Evolutionary conservation across 2,888 invertebrate species (phyloP), one percentile per base, ranked within the genome.

Genomic region (Polietes domitor): DNA sequence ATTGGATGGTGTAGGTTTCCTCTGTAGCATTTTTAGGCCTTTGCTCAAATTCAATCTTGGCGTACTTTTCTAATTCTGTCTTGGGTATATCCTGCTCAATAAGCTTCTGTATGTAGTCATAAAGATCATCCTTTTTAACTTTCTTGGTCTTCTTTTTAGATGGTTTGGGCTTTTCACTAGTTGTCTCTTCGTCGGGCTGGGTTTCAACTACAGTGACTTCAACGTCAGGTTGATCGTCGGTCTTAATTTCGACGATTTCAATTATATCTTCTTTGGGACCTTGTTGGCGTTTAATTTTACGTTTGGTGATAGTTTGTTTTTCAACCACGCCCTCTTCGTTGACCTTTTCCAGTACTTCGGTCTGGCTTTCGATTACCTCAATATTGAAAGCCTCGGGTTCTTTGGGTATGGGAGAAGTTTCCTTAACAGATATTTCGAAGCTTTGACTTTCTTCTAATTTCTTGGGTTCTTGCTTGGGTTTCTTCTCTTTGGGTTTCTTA

Each of bases 61-160:
- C 92, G 58, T 92, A 91, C 86, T 92, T 92, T 82, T 93, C 92
- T 0, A 92, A 88, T 85, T 92, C 92, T 0, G 92, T 92, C 85
- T 91, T 88, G 15, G 91, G 90, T 85, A 92, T 92, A 74, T 92
- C 90, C 1, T 90, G 89, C 71, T 92, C 90, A 37, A 92, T 91
- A 0, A 92, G 86, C 37, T 89, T 89, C 76, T 91, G 89, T 65
- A 92, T 91, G 68, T 92, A 92, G 15, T 88, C 92, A 73, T 92
- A 90, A 1, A 92, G 83, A 15, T 92, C 92, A 77, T 89, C 87
- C 55, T 91, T 90, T 50, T 89, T 90, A 72, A 91, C 87, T 82
- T 89, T 92, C 80, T 89, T 91, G 0, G 87, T 88, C 89, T 88
- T 91, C 85, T 88, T 92, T 87, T 90, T 93, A 1, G 86, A 80